Conservation (phyloP, 2,797 vertebrate genomes). For the Rhincodon typus region DNA sequence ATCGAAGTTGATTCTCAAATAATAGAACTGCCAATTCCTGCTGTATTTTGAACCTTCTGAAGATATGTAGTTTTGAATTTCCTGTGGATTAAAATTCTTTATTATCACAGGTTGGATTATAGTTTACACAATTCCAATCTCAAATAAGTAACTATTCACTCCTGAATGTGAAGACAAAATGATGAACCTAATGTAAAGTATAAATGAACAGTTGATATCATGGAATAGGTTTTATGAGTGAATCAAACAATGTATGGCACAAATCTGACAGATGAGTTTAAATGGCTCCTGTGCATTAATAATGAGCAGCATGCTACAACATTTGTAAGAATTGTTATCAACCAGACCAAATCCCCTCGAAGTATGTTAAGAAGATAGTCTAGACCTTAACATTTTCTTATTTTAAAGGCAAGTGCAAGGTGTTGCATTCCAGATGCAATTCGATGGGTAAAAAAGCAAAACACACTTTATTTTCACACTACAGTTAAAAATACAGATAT, state of each 20-base stretch:
- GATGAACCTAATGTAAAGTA: background rate
- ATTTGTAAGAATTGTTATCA: background rate
- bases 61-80: background rate
- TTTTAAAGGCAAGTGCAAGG: no score
- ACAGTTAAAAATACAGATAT: no score
- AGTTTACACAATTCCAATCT: background rate
- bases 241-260: background rate
- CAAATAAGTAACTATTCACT: background rate
- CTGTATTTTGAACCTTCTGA: background rate
- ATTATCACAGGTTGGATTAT: background rate
- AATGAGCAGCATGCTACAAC: background rate
- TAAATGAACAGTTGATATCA: background rate
- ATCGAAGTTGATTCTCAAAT: background rate
- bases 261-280: background rate
- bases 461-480: no score
- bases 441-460: no score
- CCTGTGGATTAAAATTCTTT: background rate
- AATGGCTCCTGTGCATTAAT: background rate
- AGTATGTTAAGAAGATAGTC: no score
- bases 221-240: background rate
- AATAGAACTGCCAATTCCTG: background rate
- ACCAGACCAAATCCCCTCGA: no score
- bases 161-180: background rate
- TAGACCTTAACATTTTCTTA: no score
- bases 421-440: no score